These are phyloP conservation scores for Acrossocheilus wenchowensis DNA, from an alignment of 2,797 vertebrate genomes.

Conservation along the genomic window DNA sequence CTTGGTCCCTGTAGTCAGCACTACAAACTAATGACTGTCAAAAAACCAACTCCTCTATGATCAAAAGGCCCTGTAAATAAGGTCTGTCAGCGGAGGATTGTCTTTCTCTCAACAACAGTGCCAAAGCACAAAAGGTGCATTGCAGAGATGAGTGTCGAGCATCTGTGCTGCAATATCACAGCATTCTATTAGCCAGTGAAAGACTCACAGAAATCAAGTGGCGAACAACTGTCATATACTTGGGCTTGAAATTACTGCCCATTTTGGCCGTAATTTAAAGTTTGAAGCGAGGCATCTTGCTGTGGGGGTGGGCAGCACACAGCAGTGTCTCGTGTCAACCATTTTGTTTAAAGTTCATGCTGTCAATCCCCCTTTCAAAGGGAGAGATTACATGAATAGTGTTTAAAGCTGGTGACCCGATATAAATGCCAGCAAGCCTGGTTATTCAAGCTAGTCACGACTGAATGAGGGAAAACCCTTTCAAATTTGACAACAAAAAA, in stretches of 20 bases:
- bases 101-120: conserved; percentile 25
- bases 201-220: conserved; percentile 24
- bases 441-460: background rate
- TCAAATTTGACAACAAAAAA: background rate
- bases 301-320: background rate
- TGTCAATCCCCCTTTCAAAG: background rate
- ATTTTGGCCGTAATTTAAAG: conserved; percentile 25
- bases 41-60: conserved; percentile 39
- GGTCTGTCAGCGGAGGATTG: conserved; percentile 37
- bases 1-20: conserved; percentile 28
- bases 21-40: conserved; percentile 43
- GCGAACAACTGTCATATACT: background rate
- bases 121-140: conserved; percentile 44
- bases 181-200: conserved; percentile 2
- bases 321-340: conserved; percentile 11
- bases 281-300: background rate
- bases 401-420: background rate
- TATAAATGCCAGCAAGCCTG: background rate
- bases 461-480: background rate
- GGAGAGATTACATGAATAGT: background rate
- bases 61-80: conserved; percentile 58
- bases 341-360: conserved; percentile 10
- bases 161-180: conserved; percentile 7
- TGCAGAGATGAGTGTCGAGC: background rate
- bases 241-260: background rate